Evolutionary conservation across 2,797 vertebrate genomes (phyloP).

Genomic region (Urocyon cinereoargenteus): DNA sequence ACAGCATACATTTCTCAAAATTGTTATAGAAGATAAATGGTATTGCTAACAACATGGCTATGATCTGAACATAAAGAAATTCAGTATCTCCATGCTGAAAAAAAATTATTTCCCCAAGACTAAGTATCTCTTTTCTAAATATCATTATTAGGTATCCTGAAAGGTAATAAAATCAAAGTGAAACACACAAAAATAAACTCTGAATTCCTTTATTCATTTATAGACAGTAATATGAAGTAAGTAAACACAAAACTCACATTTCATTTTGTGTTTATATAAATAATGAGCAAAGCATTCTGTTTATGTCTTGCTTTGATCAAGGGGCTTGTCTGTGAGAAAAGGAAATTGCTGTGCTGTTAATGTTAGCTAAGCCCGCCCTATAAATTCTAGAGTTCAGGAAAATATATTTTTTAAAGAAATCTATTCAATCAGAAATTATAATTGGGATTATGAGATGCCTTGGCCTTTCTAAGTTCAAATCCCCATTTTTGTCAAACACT

Average conservation of each 20-base stretch:
- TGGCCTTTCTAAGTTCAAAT: slow-evolving; percentile 74
- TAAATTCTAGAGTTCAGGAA: slow-evolving; percentile 87
- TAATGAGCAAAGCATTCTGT: slow-evolving; percentile 76
- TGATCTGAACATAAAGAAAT: background rate
- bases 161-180: slow-evolving; percentile 75
- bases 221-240: slow-evolving; percentile 67
- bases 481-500: slow-evolving; percentile 79
- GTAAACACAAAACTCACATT: slow-evolving; percentile 66
- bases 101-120: slow-evolving; percentile 56
- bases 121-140: slow-evolving; percentile 23
- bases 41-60: background rate
- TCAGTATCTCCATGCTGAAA: slow-evolving; percentile 7
- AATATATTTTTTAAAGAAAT: slow-evolving; percentile 79
- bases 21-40: background rate
- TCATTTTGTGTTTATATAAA: slow-evolving; percentile 80
- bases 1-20: slow-evolving; percentile 38
- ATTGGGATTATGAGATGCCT: slow-evolving; percentile 83
- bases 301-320: slow-evolving; percentile 85
- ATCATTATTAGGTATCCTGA: slow-evolving; percentile 48
- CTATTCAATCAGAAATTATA: slow-evolving; percentile 83
- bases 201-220: slow-evolving; percentile 47
- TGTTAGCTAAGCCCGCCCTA: slow-evolving; percentile 84
- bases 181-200: slow-evolving; percentile 49
- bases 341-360: slow-evolving; percentile 86
- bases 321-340: slow-evolving; percentile 87